Evolutionary conservation across 2,888 invertebrate species (phyloP).

Genomic region (Meloe dianella): DNA sequence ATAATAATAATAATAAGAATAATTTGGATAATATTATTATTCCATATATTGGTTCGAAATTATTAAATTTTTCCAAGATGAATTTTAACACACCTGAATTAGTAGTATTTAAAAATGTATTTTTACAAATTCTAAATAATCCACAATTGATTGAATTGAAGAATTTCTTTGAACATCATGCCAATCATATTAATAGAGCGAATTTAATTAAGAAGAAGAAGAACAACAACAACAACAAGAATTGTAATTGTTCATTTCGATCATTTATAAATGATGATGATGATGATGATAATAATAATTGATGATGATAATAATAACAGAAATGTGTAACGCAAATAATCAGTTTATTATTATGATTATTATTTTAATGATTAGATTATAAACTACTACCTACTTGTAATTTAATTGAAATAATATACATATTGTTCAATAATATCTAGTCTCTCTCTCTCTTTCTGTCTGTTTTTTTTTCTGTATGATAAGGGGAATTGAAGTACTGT

Average conservation of each 20-base stretch:
- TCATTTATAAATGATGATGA: neutral
- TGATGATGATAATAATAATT: neutral
- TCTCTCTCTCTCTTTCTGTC: too few species aligned
- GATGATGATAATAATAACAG: neutral
- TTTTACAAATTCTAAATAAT: neutral
- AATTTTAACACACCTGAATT: neutral
- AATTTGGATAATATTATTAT: neutral
- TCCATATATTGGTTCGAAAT: neutral
- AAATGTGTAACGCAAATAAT: too few species aligned
- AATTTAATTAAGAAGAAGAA: too few species aligned
- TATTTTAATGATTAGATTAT: neutral
- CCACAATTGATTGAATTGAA: neutral
- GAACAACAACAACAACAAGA: neutral
- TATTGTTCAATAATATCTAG: neutral
- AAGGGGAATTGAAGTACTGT: too few species aligned
- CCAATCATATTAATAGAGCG: too few species aligned
- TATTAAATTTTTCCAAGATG: neutral
- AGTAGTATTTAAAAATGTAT: too few species aligned
- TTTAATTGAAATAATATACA: neutral
- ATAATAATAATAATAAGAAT: too few species aligned
- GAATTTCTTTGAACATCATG: neutral
- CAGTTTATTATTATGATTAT: neutral
- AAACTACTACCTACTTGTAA: neutral
- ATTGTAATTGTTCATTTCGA: neutral
- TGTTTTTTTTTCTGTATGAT: neutral